Conservation (phyloP, 2,888 invertebrate species). For the Apamea monoglypha region DNA sequence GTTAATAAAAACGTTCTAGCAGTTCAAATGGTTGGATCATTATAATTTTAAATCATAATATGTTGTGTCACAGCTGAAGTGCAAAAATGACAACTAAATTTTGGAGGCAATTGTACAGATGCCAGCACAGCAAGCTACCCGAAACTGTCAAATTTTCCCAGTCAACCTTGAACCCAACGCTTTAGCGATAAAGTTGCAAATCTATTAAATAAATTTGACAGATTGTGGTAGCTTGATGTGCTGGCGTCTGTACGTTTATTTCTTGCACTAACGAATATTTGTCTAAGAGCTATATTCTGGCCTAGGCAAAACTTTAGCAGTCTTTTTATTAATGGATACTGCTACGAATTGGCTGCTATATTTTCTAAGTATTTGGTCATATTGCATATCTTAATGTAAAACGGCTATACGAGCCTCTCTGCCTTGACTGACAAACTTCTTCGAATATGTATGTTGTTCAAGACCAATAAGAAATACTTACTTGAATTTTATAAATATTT, state of each 20-base stretch:
- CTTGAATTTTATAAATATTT: neutral
- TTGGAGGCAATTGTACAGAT: too few species aligned
- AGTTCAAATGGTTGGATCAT: too few species aligned
- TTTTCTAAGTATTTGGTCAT: slow-evolving; percentile 5
- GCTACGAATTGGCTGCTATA: slow-evolving; percentile 16
- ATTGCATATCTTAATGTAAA: slow-evolving; percentile 33
- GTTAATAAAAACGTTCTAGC: too few species aligned
- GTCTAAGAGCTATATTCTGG: slow-evolving; percentile 19
- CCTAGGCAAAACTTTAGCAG: slow-evolving; percentile 18
- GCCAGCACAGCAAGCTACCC: too few species aligned
- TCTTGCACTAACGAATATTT: slow-evolving; percentile 11
- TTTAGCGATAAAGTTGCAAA: too few species aligned
- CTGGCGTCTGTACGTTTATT: slow-evolving; percentile 1
- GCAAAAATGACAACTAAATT: neutral
- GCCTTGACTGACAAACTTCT: slow-evolving; percentile 41
- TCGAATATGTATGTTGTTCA: slow-evolving; percentile 43
- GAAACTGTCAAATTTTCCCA: too few species aligned
- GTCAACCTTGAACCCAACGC: too few species aligned
- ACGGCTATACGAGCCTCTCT: slow-evolving; percentile 8
- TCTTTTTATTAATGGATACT: neutral
- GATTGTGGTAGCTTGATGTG: too few species aligned
- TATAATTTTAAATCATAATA: neutral
- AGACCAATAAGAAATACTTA: slow-evolving; percentile 21
- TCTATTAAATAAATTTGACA: too few species aligned
- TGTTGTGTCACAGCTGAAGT: neutral